Percentiles rank a stretch among this genome's conserved stretches.
Evolutionary conservation across 2,888 invertebrate genomes (phyloP).

Genomic region (Arrhopalites spinosus): DNA sequence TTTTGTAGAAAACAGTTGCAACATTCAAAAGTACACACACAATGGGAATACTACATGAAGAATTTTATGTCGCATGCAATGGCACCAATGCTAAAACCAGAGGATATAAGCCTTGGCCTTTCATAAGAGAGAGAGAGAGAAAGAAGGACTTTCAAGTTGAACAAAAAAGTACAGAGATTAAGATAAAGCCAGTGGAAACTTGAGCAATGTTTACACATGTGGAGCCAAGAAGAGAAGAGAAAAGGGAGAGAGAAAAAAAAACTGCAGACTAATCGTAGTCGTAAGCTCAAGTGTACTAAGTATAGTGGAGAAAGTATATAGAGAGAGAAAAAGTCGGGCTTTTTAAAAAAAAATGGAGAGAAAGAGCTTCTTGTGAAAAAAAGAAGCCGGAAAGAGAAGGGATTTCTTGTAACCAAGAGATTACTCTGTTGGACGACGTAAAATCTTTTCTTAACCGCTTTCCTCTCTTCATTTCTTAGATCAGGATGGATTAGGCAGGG

Average conservation of each 20-base stretch:
- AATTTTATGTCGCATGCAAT: too few species aligned
- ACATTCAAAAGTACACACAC: too few species aligned
- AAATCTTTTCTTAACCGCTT: too few species aligned
- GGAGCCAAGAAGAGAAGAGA: neutral
- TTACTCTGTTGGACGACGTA: neutral
- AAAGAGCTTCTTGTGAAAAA: neutral
- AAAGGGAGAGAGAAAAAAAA: neutral
- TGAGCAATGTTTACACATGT: neutral
- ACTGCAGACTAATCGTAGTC: neutral
- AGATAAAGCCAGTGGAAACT: conserved; percentile 11
- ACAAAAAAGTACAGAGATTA: conserved; percentile 20
- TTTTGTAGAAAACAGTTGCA: too few species aligned
- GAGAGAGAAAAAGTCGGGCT: neutral
- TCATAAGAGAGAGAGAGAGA: neutral
- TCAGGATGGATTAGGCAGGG: too few species aligned
- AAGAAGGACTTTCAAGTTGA: too few species aligned
- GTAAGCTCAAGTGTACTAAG: neutral
- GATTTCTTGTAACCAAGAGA: conserved; percentile 3
- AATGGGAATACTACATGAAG: too few species aligned
- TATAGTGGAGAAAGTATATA: neutral
- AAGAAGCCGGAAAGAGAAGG: neutral
- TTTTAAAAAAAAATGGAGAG: neutral
- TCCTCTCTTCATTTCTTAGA: too few species aligned
- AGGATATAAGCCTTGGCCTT: neutral
- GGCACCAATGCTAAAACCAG: neutral